Evolutionary conservation across 2,113 vertebrate genomes (phyloP).

Genomic region (Cettia cetti): DNA sequence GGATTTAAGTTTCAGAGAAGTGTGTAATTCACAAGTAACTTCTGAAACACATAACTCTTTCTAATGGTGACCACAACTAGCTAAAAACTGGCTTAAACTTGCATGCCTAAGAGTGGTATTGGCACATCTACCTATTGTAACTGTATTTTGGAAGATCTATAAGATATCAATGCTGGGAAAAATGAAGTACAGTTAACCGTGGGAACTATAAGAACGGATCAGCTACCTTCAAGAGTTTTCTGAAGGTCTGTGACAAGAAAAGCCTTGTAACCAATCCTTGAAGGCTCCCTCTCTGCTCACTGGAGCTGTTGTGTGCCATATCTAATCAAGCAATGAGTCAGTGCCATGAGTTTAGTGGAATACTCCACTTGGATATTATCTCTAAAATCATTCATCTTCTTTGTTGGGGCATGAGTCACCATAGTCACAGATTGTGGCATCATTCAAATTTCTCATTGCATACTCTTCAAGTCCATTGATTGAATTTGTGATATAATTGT

Average conservation of each 20-base stretch:
- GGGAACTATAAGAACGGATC: background rate
- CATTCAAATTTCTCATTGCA: background rate
- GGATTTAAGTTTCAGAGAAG: background rate
- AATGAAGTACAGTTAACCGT: background rate
- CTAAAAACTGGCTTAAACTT: background rate
- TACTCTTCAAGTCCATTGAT: background rate
- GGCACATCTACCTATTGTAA: background rate
- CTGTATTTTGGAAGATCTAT: background rate
- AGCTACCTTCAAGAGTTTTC: background rate
- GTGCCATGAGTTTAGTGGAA: background rate
- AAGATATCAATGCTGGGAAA: background rate
- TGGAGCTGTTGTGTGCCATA: background rate
- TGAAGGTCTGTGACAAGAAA: background rate
- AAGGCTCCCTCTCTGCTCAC: background rate
- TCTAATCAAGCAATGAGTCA: constrained; percentile 26
- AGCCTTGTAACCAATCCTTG: background rate
- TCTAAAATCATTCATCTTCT: background rate
- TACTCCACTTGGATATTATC: background rate
- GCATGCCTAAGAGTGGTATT: background rate
- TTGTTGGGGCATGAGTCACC: constrained; percentile 30
- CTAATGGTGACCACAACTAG: background rate
- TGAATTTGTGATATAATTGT: background rate
- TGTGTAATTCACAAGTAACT: background rate
- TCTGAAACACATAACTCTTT: background rate
- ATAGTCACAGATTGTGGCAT: background rate